Evolutionary conservation across 2,888 invertebrate genomes (phyloP), one percentile per base, ranked within the genome.

Genomic region (Lissocephala sabroskyi): DNA sequence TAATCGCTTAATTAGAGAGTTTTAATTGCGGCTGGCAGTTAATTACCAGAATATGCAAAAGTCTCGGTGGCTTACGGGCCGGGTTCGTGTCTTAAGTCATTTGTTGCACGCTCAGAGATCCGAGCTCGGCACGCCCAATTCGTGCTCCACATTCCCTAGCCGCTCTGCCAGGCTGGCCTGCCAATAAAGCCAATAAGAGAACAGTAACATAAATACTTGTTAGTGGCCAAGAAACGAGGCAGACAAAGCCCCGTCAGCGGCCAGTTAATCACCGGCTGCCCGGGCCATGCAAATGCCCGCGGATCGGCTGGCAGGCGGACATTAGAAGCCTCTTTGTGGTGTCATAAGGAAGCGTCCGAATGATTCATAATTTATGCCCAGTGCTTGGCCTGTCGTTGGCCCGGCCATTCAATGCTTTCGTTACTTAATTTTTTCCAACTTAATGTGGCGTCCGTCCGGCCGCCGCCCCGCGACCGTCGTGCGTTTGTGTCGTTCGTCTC

Each of bases 321-420:
- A 49, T 48, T 52, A 46, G 57, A 49, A 47, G 32, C 78, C 59
- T 60, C 76, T 52, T 48, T 59, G 62, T 54, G 59, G 77, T 74
- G 76, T 79, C 80, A 79, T 79, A 77, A 77, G 77, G 77, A 77
- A 77, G 77, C 77, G 77, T 67, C 71, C 61, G 77, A 79, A 79
- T 79, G 79, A 79, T 77, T 79, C 77, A 79, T 79, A 77, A 79
- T 77, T 79, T 77, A 79, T 76, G 70, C 65, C 57, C 60, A 55
- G 52, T 40, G 63, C 55, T 57, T 48, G 50, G 52, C 37, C 47
- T 45, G 48, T 52, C 44, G 37, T 44, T 59, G 52, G 9, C 29
- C n/a, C 29, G 56, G 53, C 54, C 60, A 70, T 77, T 74, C 61
- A 60, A 66, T 77, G 67, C 58, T 62, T 66, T 77, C 63, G 70